phyloP scores from a whole-genome alignment of 2,797 vertebrate species.

The Hydrocynus forskahlii region DNA sequence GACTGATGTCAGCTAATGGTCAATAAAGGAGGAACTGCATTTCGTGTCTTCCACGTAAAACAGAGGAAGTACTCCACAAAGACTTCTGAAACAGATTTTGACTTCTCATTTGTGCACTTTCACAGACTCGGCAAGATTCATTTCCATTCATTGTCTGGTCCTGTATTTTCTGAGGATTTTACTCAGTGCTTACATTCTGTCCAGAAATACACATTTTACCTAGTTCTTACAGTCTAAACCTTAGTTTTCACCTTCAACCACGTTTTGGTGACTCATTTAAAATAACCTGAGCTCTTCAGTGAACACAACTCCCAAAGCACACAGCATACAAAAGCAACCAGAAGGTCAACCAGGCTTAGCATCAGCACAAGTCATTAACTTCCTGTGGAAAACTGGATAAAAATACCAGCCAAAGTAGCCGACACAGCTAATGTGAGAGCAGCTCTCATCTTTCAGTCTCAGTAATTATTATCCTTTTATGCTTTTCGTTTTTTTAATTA shows the following conservation, averaged over 20 bases:
- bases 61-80: constrained; percentile 29
- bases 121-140: neutral
- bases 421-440: neutral
- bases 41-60: constrained; percentile 35
- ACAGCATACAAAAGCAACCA: neutral
- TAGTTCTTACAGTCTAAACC: neutral
- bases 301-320: neutral
- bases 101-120: constrained; percentile 2
- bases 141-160: neutral
- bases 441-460: no score
- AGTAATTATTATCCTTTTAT: neutral
- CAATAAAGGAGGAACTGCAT: constrained; percentile 27
- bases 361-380: neutral
- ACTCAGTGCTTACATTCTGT: neutral
- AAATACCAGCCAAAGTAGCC: neutral
- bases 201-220: neutral
- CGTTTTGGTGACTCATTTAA: neutral
- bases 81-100: neutral
- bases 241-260: neutral
- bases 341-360: neutral
- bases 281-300: neutral
- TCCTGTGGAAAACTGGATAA: neutral
- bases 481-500: neutral
- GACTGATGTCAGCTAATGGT: constrained; percentile 20
- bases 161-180: neutral